These are phyloP conservation scores for Anagrus nilaparvatae DNA, from an alignment of 1,140 invertebrate genomes.

Conservation along the genomic window DNA sequence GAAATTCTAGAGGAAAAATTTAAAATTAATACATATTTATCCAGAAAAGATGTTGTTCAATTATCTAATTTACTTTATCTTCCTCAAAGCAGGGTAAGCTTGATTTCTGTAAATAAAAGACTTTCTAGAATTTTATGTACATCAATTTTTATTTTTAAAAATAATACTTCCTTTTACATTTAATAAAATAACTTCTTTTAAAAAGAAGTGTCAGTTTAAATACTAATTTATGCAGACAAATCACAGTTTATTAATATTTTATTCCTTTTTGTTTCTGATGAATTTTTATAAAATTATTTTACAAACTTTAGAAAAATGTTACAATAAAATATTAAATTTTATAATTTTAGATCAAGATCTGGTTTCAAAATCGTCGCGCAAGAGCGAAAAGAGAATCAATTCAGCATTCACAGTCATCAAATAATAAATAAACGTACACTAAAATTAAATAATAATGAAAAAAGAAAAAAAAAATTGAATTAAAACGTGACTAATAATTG, in stretches of 20 bases:
- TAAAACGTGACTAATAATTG: neutral
- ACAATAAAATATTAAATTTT: too few species aligned
- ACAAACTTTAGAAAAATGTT: too few species aligned
- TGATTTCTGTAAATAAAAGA: neutral
- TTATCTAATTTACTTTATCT: conserved; percentile 47
- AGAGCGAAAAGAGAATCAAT: conserved; percentile 51
- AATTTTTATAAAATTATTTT: too few species aligned
- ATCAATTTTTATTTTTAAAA: too few species aligned
- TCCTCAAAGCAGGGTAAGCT: conserved; percentile 51
- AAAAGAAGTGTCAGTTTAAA: too few species aligned
- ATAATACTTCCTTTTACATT: too few species aligned
- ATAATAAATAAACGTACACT: conserved; percentile 4
- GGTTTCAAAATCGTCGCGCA: conserved; percentile 72
- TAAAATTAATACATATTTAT: conserved; percentile 47
- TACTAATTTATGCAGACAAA: too few species aligned
- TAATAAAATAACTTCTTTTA: too few species aligned
- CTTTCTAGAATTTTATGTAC: too few species aligned
- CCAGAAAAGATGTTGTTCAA: conserved; percentile 47
- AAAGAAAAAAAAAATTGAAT: conserved; percentile 10
- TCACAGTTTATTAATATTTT: too few species aligned
- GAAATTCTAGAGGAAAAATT: conserved; percentile 50
- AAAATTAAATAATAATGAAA: neutral
- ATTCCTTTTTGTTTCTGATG: too few species aligned
- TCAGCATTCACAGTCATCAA: neutral
- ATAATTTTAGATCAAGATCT: conserved; percentile 62